Base-by-base conservation (phyloP, 2,888 invertebrate genomes). In the Nomada fabriciana region DNA sequence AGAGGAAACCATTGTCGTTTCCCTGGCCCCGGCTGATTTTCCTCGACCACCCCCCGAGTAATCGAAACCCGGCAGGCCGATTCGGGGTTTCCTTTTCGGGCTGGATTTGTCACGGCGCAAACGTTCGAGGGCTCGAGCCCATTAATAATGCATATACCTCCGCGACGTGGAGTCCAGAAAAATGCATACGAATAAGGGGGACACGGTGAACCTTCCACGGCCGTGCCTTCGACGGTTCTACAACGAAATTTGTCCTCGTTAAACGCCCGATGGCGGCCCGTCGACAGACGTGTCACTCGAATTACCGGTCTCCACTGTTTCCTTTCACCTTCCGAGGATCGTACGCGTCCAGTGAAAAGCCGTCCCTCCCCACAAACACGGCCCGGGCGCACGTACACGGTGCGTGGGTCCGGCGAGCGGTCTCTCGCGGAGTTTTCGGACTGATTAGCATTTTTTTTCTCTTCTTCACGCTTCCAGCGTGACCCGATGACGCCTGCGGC, bases 391-490 rank as follows among this genome's bases (percentile, higher is more conserved):
- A 57, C 63, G 63, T 85, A 69, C 79, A 42, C 68, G 53, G 65
- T 65, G 52, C 43, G 50, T 50, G 61, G 71, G 55, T 53, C 69
- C 71, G n/a, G 57, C 25, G 25, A 25, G 25, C 25, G 25, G 25
- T 25, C 50, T 13, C 64, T 78, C 84, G 83, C 86, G 76, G 86
- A 89, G 83, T 89, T 91, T 90, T 89, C 88, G 89, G 87, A 83
- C 89, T 91, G 90, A 91, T 91, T 91, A 91, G 89, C 91, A 91
- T 91, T 89, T 90, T 91, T 86, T 83, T 84, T 74, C 80, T 83
- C 86, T 82, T 76, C 86, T 88, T 88, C 84, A 85, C 88, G 89
- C 84, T 87, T 85, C 86, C 86, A 87, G 80, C 88, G 89, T 87
- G 88, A 89, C 85, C 88, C 89, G 87, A 84, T 88, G 89, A 89